Percentiles rank a stretch among this genome's conserved stretches.
phyloP scores from a whole-genome alignment of 2,797 vertebrate species.

The Anguilla pacifica region DNA sequence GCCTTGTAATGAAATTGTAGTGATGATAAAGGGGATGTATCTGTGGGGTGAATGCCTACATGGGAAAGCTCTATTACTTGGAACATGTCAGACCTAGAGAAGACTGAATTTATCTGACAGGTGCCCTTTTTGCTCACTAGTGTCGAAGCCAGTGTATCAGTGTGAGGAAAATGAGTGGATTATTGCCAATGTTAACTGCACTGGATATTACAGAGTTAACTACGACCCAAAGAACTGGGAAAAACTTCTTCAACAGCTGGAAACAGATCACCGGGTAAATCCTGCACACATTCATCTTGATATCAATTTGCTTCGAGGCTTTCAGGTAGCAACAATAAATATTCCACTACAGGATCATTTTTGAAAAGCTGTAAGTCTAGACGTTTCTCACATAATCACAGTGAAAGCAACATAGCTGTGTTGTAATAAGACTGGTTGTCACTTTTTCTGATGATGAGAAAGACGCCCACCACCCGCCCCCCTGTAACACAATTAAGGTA shows the following conservation, averaged over 20 bases:
- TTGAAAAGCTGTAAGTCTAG: background rate
- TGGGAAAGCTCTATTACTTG: too few relatives aligned
- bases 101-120: background rate
- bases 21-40: background rate
- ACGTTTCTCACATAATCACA: background rate
- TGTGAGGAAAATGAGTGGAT: conserved; percentile 64
- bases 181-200: conserved; percentile 68
- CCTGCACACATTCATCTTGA: background rate
- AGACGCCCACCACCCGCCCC: background rate
- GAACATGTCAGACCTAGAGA: background rate
- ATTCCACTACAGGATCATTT: background rate
- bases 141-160: conserved; percentile 27
- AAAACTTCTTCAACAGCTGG: conserved; percentile 64
- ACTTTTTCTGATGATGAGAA: background rate
- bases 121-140: conserved; percentile 26
- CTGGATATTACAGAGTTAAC: conserved; percentile 76
- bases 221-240: conserved; percentile 75
- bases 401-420: background rate
- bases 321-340: background rate
- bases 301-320: background rate
- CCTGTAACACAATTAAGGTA: too few relatives aligned
- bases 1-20: background rate
- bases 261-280: conserved; percentile 59
- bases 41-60: background rate
- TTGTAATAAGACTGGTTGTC: background rate